Conservation (phyloP, 2,113 vertebrate species). For the Daphoenositta chrysoptera region DNA sequence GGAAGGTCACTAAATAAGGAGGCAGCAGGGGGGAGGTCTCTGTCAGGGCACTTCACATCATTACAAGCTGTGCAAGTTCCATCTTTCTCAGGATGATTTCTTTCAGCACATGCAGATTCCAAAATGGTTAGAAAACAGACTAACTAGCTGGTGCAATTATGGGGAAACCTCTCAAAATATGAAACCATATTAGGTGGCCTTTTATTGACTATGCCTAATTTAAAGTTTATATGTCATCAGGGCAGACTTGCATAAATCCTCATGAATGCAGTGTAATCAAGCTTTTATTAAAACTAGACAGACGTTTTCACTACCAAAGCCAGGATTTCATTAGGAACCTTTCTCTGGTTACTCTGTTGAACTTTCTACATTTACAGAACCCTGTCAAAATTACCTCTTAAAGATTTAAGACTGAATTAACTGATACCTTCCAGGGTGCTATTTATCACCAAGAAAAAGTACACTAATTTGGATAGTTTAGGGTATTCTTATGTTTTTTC, state of each 20-base stretch:
- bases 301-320: slow-evolving; percentile 1
- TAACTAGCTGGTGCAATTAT: neutral
- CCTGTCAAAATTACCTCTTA: slow-evolving; percentile 20
- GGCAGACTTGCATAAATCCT: slow-evolving; percentile 34
- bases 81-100: neutral
- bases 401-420: slow-evolving; percentile 20
- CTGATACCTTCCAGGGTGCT: neutral
- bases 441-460: slow-evolving; percentile 13
- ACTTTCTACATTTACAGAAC: slow-evolving; percentile 36
- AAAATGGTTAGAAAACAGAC: neutral
- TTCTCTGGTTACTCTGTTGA: slow-evolving; percentile 43
- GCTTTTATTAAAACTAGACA: slow-evolving; percentile 31
- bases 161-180: neutral
- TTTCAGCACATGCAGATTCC: neutral
- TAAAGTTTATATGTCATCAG: slow-evolving; percentile 43
- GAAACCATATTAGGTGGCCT: slow-evolving; percentile 16
- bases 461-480: neutral
- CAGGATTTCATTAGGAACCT: slow-evolving; percentile 34
- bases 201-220: slow-evolving; percentile 11
- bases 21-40: neutral
- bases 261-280: neutral
- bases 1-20: neutral
- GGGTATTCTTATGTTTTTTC: neutral
- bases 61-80: neutral
- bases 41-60: neutral